Evolutionary conservation across 2,888 invertebrate genomes (phyloP).

Genomic region (Torymus texanus): DNA sequence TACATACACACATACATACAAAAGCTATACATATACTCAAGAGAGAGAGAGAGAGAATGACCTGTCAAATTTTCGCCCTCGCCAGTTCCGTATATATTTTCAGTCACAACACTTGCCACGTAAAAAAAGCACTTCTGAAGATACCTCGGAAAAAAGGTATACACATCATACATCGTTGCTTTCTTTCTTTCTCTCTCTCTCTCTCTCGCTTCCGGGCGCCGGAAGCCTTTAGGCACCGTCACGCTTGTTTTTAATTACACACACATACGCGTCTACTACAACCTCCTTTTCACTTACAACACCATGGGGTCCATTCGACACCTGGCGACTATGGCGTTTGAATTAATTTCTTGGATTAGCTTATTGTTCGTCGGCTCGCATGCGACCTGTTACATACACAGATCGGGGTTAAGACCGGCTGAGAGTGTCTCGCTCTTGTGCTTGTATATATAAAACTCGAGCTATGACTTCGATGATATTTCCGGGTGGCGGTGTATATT

Average conservation of each 20-base stretch:
- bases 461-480: constrained; percentile 56
- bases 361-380: constrained; percentile 64
- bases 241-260: constrained; percentile 71
- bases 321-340: constrained; percentile 67
- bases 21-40: too few relatives aligned
- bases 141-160: too few relatives aligned
- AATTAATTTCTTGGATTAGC: constrained; percentile 74
- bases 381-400: constrained; percentile 60
- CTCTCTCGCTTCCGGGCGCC: constrained; percentile 59
- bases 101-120: too few relatives aligned
- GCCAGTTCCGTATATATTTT: too few relatives aligned
- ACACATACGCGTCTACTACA: not conserved
- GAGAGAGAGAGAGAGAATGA: too few relatives aligned
- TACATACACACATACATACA: too few relatives aligned
- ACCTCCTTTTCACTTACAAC: constrained; percentile 32
- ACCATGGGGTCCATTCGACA: constrained; percentile 63
- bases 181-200: constrained; percentile 21
- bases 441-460: too few relatives aligned
- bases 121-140: too few relatives aligned
- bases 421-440: constrained; percentile 66
- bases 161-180: too few relatives aligned
- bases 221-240: constrained; percentile 72
- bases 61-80: too few relatives aligned
- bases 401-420: constrained; percentile 69
- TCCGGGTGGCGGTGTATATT: constrained; percentile 58